These are phyloP conservation scores for Dermatophagoides farinae DNA, from an alignment of 1,140 invertebrate species.

Conservation along the genomic window DNA sequence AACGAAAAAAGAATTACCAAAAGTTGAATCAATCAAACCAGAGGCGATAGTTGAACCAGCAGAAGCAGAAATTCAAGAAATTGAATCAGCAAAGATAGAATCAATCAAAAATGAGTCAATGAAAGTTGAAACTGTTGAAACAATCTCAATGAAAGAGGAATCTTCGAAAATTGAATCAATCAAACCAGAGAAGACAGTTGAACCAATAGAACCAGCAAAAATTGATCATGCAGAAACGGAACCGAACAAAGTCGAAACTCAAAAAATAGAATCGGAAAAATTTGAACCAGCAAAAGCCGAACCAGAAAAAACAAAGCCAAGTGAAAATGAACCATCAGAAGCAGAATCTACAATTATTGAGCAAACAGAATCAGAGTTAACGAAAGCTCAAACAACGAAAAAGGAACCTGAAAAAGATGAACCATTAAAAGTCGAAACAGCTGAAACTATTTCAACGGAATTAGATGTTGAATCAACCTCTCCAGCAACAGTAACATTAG, in stretches of 20 bases:
- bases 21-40: neutral
- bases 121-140: neutral
- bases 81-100: neutral
- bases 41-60: neutral
- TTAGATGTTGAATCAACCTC: no score
- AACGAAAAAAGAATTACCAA: neutral
- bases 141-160: neutral
- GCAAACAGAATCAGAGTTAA: no score
- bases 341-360: no score
- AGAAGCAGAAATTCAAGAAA: no score
- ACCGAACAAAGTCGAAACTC: no score
- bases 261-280: no score
- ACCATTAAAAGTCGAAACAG: neutral
- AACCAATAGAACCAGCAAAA: neutral
- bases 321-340: no score
- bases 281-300: no score
- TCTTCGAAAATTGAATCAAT: neutral
- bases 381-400: neutral
- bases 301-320: no score
- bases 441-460: neutral
- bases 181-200: neutral
- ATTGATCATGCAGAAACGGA: no score
- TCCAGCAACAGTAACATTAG: no score
- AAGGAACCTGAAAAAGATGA: no score
- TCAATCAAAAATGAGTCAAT: neutral